A percentile compares a stretch with the other conserved stretches of the same genome.
Evolutionary conservation across 2,888 invertebrate genomes (phyloP).

Genomic region (Agrochola macilenta): DNA sequence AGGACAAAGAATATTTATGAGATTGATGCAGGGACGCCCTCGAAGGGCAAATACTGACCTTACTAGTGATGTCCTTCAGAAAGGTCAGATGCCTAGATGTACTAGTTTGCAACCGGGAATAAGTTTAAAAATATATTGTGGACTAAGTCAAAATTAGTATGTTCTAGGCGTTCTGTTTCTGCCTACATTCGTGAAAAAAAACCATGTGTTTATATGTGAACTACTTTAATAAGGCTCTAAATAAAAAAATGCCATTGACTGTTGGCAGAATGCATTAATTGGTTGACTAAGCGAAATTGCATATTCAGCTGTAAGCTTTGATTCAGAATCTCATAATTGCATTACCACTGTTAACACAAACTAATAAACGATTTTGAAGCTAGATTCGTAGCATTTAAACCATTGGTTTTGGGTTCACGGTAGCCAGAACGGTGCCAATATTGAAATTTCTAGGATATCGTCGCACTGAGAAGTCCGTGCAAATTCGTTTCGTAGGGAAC

Average conservation of each 20-base stretch:
- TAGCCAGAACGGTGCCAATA: background rate
- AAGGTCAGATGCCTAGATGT: background rate
- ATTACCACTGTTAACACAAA: background rate
- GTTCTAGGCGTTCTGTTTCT: too few species aligned
- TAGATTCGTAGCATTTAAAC: background rate
- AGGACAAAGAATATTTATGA: background rate
- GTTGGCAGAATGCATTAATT: background rate
- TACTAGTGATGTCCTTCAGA: background rate
- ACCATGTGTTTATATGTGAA: background rate
- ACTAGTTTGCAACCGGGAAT: background rate
- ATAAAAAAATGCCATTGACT: background rate
- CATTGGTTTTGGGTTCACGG: background rate
- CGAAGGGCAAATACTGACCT: background rate
- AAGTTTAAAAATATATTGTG: background rate
- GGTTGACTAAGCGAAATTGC: background rate
- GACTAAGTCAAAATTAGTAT: background rate
- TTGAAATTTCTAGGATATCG: background rate
- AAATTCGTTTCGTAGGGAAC: background rate
- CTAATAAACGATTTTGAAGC: background rate
- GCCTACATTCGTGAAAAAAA: background rate
- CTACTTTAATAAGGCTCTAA: background rate
- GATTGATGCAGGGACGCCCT: background rate
- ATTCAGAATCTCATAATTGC: background rate
- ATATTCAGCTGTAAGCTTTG: background rate
- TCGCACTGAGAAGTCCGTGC: background rate